phyloP scores from a whole-genome alignment of 2,113 vertebrate species.

The Canis aureus region DNA sequence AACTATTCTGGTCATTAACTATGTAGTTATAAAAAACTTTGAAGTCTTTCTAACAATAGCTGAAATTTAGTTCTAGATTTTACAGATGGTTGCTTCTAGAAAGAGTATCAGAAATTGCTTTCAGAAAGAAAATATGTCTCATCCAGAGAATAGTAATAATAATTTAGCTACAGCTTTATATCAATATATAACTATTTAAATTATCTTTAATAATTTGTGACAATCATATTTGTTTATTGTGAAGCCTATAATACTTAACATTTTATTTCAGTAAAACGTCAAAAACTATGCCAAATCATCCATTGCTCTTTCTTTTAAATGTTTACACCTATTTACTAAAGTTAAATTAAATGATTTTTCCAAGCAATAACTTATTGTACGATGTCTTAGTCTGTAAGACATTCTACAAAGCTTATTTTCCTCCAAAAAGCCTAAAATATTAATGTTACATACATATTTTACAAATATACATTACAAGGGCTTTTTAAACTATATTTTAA shows the following conservation, averaged over 20 bases:
- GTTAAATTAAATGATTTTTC: background rate
- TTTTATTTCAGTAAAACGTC: background rate
- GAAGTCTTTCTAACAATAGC: background rate
- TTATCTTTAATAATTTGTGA: background rate
- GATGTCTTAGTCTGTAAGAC: background rate
- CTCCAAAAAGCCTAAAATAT: background rate
- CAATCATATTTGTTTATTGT: background rate
- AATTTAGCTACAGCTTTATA: background rate
- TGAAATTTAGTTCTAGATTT: background rate
- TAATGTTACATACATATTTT: background rate
- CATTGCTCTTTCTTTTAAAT: background rate
- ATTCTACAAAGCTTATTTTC: background rate
- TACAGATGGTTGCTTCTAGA: background rate
- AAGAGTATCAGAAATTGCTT: background rate
- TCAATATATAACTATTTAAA: background rate
- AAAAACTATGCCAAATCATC: background rate
- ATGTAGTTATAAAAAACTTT: background rate
- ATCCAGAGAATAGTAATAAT: background rate
- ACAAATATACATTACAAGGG: background rate
- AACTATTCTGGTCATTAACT: background rate
- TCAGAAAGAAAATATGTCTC: background rate
- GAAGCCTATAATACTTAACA: background rate
- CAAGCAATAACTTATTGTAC: background rate
- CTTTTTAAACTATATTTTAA: background rate
- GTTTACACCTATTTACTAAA: background rate